phyloP scores from a whole-genome alignment of 2,797 vertebrate species.

The Danio albolineatus region DNA sequence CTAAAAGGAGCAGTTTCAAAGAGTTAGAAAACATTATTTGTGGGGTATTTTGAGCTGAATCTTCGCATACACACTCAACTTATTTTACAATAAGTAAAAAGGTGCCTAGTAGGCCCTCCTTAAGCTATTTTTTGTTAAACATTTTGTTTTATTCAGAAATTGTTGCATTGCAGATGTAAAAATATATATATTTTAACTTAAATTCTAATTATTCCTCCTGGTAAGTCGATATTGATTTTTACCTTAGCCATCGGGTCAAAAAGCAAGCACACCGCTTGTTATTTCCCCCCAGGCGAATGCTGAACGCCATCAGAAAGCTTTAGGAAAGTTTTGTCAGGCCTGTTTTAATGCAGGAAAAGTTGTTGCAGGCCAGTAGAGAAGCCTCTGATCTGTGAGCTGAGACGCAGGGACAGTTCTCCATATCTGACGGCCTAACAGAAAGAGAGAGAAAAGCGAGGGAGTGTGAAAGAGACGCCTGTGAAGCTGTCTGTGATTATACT shows the following conservation, averaged over 20 bases:
- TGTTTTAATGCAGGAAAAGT: conserved; percentile 65
- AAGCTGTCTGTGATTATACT: conserved; percentile 63
- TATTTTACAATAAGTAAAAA: too few relatives aligned
- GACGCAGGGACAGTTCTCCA: conserved; percentile 70
- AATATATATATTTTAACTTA: not conserved
- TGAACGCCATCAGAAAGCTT: conserved; percentile 69
- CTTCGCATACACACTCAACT: too few relatives aligned
- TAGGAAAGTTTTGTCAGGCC: conserved; percentile 67
- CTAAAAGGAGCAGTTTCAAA: too few relatives aligned
- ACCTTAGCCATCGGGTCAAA: conserved; percentile 33
- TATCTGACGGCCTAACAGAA: conserved; percentile 76
- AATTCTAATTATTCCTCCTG: not conserved
- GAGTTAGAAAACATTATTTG: too few relatives aligned
- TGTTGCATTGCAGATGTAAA: not conserved
- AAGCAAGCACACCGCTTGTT: conserved; percentile 40
- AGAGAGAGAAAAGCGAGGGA: conserved; percentile 64
- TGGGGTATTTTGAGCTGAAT: too few relatives aligned
- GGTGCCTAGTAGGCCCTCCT: too few relatives aligned
- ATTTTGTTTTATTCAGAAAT: not conserved
- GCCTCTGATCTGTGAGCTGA: conserved; percentile 77
- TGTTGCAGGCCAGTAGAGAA: conserved; percentile 66
- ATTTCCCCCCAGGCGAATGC: conserved; percentile 49
- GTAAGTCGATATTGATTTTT: conserved; percentile 5
- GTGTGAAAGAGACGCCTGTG: conserved; percentile 75
- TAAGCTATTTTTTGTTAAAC: not conserved